phyloP scores from a whole-genome alignment of 2,113 vertebrate species.

The Muntiacus muntjak region DNA sequence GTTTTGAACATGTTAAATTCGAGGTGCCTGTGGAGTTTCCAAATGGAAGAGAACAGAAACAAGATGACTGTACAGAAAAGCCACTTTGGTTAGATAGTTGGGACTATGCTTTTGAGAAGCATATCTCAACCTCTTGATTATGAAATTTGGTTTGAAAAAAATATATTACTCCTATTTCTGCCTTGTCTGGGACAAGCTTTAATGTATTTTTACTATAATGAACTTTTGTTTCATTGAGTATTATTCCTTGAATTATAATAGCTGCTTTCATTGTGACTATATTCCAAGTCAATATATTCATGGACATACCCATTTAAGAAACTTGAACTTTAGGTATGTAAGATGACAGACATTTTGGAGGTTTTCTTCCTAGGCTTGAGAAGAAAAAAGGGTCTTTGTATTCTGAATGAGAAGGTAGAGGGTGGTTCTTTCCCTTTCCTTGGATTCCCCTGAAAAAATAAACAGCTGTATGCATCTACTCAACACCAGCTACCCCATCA shows the following conservation, averaged over 20 bases:
- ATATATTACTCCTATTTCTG: not conserved
- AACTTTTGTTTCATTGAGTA: constrained; percentile 7
- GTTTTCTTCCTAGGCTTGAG: not conserved
- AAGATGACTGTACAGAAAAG: not conserved
- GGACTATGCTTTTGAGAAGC: not conserved
- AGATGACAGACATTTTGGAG: not conserved
- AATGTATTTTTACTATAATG: not conserved
- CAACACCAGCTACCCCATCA: not conserved
- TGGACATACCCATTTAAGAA: not conserved
- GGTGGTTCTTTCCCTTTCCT: not conserved
- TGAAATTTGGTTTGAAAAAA: not conserved
- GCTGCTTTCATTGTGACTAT: not conserved
- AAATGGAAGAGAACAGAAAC: not conserved
- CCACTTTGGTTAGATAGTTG: not conserved
- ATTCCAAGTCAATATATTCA: not conserved
- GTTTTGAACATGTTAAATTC: not conserved
- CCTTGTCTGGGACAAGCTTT: not conserved
- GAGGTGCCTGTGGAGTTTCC: not conserved
- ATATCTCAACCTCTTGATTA: not conserved
- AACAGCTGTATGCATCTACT: not conserved
- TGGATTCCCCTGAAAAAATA: not conserved
- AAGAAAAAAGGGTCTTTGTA: not conserved
- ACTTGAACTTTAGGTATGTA: not conserved
- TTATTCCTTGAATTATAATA: not conserved
- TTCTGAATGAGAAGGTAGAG: not conserved